These are phyloP conservation scores for Thaumetopoea pityocampa DNA, from an alignment of 1,140 invertebrate genomes.

Conservation along the genomic window DNA sequence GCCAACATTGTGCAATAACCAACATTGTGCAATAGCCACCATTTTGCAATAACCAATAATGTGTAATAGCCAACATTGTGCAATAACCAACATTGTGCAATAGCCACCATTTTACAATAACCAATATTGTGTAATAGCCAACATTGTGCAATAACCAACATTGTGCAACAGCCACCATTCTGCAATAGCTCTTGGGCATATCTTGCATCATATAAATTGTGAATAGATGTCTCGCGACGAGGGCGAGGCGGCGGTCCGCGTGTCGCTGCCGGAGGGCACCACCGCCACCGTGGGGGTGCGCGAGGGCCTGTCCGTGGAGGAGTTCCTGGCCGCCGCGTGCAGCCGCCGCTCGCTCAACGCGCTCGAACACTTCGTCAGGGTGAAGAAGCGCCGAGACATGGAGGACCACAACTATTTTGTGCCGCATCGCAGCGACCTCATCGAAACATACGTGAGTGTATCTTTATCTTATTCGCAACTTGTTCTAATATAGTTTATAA, in stretches of 20 bases:
- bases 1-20: no score
- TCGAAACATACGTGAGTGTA: constrained; percentile 95
- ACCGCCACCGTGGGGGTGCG: constrained; percentile 89
- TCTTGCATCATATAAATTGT: not conserved
- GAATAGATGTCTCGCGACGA: constrained; percentile 87
- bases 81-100: no score
- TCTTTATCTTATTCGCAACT: not conserved
- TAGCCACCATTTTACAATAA: no score
- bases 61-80: no score
- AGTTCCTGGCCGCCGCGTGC: constrained; percentile 94
- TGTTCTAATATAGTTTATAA: not conserved
- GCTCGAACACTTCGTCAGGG: constrained; percentile 96
- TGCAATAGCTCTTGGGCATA: no score
- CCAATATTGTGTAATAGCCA: no score
- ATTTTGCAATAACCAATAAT: no score
- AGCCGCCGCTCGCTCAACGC: constrained; percentile 92
- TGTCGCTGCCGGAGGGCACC: constrained; percentile 89
- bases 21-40: no score
- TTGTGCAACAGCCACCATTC: no score
- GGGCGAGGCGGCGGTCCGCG: constrained; percentile 90
- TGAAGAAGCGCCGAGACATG: constrained; percentile 95
- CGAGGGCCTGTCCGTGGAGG: constrained; percentile 95
- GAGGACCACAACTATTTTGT: constrained; percentile 97
- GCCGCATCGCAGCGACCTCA: constrained; percentile 92
- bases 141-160: no score